These are phyloP conservation scores for Stylophora pistillata DNA, from an alignment of 64 coral and sea anemone species.

Conservation along the genomic window DNA sequence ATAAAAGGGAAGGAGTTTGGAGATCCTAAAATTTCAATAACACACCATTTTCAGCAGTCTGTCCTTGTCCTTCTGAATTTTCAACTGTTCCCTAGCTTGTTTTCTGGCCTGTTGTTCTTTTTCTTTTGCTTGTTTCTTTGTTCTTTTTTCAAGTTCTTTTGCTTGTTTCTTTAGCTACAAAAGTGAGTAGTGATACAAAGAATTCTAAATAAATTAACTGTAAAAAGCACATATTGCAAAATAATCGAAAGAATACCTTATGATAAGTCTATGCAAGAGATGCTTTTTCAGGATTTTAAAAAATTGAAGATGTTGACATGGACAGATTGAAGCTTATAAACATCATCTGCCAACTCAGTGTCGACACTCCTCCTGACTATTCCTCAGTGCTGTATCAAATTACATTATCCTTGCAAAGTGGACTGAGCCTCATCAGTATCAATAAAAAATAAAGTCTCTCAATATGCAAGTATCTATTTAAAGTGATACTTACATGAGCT, in stretches of 20 bases:
- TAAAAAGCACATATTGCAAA: no score
- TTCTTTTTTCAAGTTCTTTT: slow-evolving; percentile 9
- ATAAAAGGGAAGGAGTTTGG: no score
- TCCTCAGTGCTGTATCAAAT: no score
- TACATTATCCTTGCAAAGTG: no score
- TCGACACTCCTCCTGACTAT: no score
- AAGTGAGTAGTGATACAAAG: background rate
- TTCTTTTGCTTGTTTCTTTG: slow-evolving; percentile 38
- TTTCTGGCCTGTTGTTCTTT: slow-evolving; percentile 32
- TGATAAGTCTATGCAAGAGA: no score
- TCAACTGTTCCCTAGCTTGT: slow-evolving; percentile 19
- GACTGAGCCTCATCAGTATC: no score
- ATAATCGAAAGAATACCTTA: no score
- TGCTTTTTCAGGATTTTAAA: no score
- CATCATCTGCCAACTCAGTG: no score
- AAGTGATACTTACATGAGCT: slow-evolving; percentile 5
- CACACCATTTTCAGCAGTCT: slow-evolving; percentile 32
- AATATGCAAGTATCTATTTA: background rate
- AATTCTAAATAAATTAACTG: background rate
- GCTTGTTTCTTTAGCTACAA: slow-evolving; percentile 38
- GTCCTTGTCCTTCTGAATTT: slow-evolving; percentile 24
- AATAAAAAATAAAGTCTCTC: background rate
- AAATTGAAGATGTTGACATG: no score
- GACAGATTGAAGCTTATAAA: no score
- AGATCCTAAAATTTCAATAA: background rate